Evolutionary conservation across 2,113 vertebrate species (phyloP).

Genomic region (Alligator mississippiensis): DNA sequence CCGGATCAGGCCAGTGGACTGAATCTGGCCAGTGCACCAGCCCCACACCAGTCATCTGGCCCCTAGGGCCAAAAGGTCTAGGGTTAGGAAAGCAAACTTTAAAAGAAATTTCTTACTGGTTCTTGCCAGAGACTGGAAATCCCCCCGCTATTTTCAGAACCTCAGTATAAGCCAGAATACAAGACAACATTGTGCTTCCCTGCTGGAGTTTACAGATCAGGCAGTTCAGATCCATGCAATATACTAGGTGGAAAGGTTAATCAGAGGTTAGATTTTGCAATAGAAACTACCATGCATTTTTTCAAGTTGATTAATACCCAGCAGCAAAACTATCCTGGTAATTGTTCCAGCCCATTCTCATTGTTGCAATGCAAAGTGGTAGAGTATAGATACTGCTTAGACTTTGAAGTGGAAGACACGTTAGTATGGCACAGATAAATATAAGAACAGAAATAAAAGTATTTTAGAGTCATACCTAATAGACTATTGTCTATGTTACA

Average conservation of each 20-base stretch:
- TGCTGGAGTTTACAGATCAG: neutral
- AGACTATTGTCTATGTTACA: neutral
- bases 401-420: neutral
- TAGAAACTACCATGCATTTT: neutral
- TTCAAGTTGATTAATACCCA: slow-evolving; percentile 1
- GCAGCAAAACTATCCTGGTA: neutral
- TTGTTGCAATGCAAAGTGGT: neutral
- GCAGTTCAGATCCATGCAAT: neutral
- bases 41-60: no score
- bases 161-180: neutral
- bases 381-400: neutral
- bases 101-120: neutral
- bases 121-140: neutral
- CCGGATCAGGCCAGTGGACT: no score
- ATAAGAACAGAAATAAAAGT: neutral
- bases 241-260: neutral
- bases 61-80: neutral
- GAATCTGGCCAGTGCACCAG: no score
- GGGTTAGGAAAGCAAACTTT: neutral
- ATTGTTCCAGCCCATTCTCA: neutral
- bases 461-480: neutral
- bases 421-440: neutral
- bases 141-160: neutral
- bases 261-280: neutral
- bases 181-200: neutral